Evolutionary conservation across 2,888 invertebrate genomes (phyloP), one percentile per base, ranked within the genome.

Genomic region (Cloeon dipterum): DNA sequence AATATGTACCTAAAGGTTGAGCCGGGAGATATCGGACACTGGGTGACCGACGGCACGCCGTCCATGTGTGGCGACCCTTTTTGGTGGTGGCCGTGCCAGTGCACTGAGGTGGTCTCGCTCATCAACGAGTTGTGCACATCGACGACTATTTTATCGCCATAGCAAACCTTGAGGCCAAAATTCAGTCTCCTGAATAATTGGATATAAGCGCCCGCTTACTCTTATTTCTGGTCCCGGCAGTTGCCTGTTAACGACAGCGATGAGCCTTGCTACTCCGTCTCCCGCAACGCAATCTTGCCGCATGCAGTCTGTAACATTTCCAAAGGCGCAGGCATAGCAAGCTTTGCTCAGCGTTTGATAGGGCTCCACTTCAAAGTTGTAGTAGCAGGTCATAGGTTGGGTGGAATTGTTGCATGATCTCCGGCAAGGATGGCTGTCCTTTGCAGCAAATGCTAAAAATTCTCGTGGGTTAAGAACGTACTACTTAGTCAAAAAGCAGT

Each of bases 61-160:
- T 88, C 86, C 83, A 85, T 85, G 50, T 76, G 85, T 0, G 83
- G 83, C 0, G 72, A 72, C 1, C 66, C 66, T 36, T 59, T 57
- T 54, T 83, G 81, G 50, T 83, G 83, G 49, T 79, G 70, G 0
- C 91, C 89, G 50, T 91, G 91, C 88, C 88, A 91, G 50, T 91
- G 91, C 16, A 91, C 71, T 1, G 78, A 74, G 0, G 85, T 83
- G 17, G 74, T 75, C 51, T 85, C 83, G 0, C 76, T 74, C 50
- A 72, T 64, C 53, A 89, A 52, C 41, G 68, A 64, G 50, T 91
- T 91, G 43, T 70, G 67, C 5, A 88, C 76, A 49, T 86, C 82
- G 1, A 86, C 83, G 19, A 79, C 66, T 3, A 89, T 61, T 20
- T 68, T 65, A 50, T 91, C 89, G n/a, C 79, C 75, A 47, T 75